Percentiles rank a stretch among this genome's conserved stretches.
Evolutionary conservation across 1,140 invertebrate genomes (phyloP).

Genomic region (Saccostrea echinata): DNA sequence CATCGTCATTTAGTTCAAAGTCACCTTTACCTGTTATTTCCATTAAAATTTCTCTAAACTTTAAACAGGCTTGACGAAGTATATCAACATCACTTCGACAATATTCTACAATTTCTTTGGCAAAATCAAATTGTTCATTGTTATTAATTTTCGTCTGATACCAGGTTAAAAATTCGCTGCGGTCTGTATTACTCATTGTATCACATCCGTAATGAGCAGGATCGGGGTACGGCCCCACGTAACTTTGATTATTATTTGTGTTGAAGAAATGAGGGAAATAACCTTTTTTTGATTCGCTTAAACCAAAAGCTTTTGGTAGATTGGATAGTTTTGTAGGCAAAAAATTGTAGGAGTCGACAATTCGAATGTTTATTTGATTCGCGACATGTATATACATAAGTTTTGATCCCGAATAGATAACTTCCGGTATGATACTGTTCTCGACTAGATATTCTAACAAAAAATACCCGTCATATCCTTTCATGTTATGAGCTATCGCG

Average conservation of each 20-base stretch:
- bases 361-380: not conserved
- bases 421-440: not conserved
- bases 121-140: slow-evolving; percentile 53
- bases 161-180: slow-evolving; percentile 36
- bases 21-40: slow-evolving; percentile 23
- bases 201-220: slow-evolving; percentile 36
- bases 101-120: slow-evolving; percentile 53
- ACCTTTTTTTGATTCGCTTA: slow-evolving; percentile 45
- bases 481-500: slow-evolving; percentile 28
- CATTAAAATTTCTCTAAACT: slow-evolving; percentile 49
- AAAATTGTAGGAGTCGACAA: slow-evolving; percentile 46
- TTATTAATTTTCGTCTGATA: slow-evolving; percentile 40
- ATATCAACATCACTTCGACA: slow-evolving; percentile 59
- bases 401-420: slow-evolving; percentile 45
- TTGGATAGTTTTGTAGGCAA: slow-evolving; percentile 7
- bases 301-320: slow-evolving; percentile 42
- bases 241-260: not conserved
- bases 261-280: slow-evolving; percentile 49
- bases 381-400: slow-evolving; percentile 43
- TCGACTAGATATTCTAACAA: slow-evolving; percentile 40
- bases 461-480: slow-evolving; percentile 40
- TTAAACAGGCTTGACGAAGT: slow-evolving; percentile 48
- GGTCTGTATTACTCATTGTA: slow-evolving; percentile 30
- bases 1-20: slow-evolving; percentile 31
- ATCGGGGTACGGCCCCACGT: slow-evolving; percentile 8